phyloP scores from a whole-genome alignment of 1,140 invertebrate species.

The Megathymus violae region DNA sequence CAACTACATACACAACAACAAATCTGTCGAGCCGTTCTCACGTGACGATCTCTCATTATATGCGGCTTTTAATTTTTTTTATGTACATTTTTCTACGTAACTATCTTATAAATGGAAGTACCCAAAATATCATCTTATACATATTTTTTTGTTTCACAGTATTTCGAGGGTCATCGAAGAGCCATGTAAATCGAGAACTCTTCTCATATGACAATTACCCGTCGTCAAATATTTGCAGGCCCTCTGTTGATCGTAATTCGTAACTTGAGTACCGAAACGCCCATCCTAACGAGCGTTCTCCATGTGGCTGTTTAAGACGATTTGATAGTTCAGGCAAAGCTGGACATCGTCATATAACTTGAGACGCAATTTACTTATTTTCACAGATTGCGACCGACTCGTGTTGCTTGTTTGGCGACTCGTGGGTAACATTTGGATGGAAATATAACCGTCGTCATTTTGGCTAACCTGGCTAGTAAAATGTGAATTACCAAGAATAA shows the following conservation, averaged over 20 bases:
- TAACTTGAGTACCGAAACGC: constrained; percentile 53
- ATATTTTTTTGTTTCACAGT: constrained; percentile 21
- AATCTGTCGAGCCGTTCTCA: too few species aligned
- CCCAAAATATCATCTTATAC: too few species aligned
- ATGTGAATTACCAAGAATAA: not conserved
- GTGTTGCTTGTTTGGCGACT: constrained; percentile 77
- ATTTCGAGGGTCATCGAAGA: constrained; percentile 52
- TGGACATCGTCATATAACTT: constrained; percentile 42
- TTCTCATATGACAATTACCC: constrained; percentile 77
- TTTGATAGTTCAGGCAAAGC: constrained; percentile 32
- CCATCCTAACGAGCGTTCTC: constrained; percentile 36
- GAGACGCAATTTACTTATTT: constrained; percentile 67
- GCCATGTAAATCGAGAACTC: constrained; percentile 56
- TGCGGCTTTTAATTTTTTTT: too few species aligned
- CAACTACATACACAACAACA: too few species aligned
- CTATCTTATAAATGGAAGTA: too few species aligned
- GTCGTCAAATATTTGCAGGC: constrained; percentile 76
- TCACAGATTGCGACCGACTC: constrained; percentile 58
- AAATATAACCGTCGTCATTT: constrained; percentile 40
- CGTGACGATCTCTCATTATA: too few species aligned
- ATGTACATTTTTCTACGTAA: too few species aligned
- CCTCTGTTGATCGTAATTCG: constrained; percentile 73
- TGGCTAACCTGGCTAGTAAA: constrained; percentile 25
- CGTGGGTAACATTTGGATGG: constrained; percentile 57
- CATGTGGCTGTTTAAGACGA: constrained; percentile 9